phyloP scores from a whole-genome alignment of 2,797 vertebrate species.

The Crenuchus spilurus region DNA sequence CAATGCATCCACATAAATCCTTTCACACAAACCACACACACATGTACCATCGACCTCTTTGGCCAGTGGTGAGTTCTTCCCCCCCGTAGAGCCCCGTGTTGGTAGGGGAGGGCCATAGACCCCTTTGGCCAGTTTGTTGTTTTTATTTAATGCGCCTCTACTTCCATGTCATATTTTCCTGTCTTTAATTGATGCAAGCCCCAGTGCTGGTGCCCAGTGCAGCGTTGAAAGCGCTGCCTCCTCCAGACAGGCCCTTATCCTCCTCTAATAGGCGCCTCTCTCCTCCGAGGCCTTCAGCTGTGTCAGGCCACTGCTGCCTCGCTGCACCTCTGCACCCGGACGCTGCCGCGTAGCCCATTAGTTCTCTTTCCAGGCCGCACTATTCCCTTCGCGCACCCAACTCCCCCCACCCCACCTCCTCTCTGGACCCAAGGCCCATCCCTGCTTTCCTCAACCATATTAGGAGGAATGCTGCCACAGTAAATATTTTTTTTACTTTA shows the following conservation, averaged over 20 bases:
- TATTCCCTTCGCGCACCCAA: constrained; percentile 69
- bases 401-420: constrained; percentile 48
- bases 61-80: constrained; percentile 32
- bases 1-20: constrained; percentile 48
- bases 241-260: constrained; percentile 84
- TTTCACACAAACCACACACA: constrained; percentile 22
- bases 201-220: constrained; percentile 72
- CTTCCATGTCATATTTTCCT: constrained; percentile 79
- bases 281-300: constrained; percentile 83
- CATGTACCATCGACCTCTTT: constrained; percentile 41
- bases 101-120: constrained; percentile 1
- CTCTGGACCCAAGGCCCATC: constrained; percentile 48
- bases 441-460: constrained; percentile 68
- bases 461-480: constrained; percentile 65
- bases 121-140: constrained; percentile 72
- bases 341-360: constrained; percentile 78
- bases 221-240: constrained; percentile 75
- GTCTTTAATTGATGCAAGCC: constrained; percentile 80
- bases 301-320: constrained; percentile 80
- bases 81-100: constrained; percentile 56
- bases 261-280: constrained; percentile 79
- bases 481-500: constrained; percentile 69
- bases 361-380: constrained; percentile 73
- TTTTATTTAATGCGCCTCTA: constrained; percentile 78
- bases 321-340: constrained; percentile 73